Evolutionary conservation across 2,888 invertebrate genomes (phyloP).

Genomic region (Cerastis rubricosa): DNA sequence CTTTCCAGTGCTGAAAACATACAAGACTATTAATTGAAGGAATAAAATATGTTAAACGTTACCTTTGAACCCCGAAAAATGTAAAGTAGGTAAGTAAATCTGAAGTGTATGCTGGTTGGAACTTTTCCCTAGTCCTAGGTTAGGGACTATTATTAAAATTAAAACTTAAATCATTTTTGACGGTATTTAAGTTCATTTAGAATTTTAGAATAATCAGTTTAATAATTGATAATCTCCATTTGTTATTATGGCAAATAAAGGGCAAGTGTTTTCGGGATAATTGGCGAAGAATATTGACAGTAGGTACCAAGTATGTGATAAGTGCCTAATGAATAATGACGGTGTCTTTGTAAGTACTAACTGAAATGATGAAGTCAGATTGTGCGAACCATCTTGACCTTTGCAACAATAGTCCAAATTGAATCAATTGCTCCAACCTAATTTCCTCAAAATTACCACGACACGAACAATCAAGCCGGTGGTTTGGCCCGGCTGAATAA

Average conservation of each 20-base stretch:
- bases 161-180: no score
- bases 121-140: not conserved
- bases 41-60: not conserved
- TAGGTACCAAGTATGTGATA: no score
- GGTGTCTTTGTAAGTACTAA: conserved; percentile 25
- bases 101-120: not conserved
- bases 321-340: not conserved
- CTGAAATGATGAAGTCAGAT: conserved; percentile 35
- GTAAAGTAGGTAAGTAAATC: not conserved
- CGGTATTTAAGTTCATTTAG: no score
- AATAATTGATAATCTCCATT: no score
- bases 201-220: no score
- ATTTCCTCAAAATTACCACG: conserved; percentile 50
- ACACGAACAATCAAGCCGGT: conserved; percentile 25
- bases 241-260: no score
- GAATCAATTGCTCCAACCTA: conserved; percentile 54
- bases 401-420: conserved; percentile 28
- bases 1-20: conserved; percentile 88
- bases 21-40: not conserved
- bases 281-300: not conserved
- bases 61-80: not conserved
- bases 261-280: not conserved
- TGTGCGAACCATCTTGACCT: conserved; percentile 22
- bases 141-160: no score
- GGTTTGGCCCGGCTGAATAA: conserved; percentile 21